Evolutionary conservation across 2,888 invertebrate genomes (phyloP), one percentile per base, ranked within the genome.

Genomic region (Drosophila anomalata): DNA sequence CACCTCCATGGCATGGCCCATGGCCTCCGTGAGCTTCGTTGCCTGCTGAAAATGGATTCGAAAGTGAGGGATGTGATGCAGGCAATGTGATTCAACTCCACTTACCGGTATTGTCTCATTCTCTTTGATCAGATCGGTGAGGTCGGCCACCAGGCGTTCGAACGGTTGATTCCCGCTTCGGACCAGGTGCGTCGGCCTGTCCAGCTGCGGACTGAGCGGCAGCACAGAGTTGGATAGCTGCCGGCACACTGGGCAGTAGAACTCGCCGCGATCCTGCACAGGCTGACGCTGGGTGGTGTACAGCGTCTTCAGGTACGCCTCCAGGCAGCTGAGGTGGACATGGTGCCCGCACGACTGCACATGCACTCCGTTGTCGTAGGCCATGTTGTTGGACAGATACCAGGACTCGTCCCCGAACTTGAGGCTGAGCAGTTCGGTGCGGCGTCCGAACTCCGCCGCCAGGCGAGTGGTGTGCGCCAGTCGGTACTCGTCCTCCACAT

Each of bases 261-360:
- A 99, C 93, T 99, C 98, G 54, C 97, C 97, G 63, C 94, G 94
- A 84, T 96, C 95, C 66, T 94, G 94, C 52, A 97, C 92, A 91
- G 94, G 95, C 91, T 95, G 95, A 31, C 96, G 93, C 90, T 96
- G 96, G 77, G 96, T 95, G 71, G 95, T 95, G 81, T 95, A 94
- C 71, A 99, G 93, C 33, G 98, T 96, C 85, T 95, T 94, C 84
- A 98, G 93, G 93, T 99, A 99, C 0, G 97, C 95, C 90, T 96
- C 95, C 88, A 98, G 95, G 92, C 99, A 99, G 90, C 97, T 96
- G 86, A 98, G 94, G 93, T 99, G 99, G 66, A 99, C 94, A 92
- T 98, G 97, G 92, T 99, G 99, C 0, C 99, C 99, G 93, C 99
- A 99, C 1, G 98, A 97, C 92, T 97, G 96, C 56, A 97, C 96